phyloP scores from a whole-genome alignment of 2,113 vertebrate genomes.

The Hippocampus guttulatus region DNA sequence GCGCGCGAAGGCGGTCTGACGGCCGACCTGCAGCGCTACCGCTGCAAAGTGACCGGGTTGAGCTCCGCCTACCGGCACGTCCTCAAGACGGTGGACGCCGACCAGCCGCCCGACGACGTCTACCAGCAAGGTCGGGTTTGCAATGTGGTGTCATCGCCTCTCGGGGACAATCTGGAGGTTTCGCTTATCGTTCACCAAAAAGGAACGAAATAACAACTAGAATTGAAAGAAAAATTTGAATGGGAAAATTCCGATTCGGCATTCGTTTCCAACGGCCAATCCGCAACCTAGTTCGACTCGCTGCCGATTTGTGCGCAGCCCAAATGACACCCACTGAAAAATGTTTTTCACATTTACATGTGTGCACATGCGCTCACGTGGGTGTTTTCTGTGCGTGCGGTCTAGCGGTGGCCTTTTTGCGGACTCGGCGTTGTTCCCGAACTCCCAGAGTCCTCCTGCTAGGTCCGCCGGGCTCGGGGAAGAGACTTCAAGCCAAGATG shows the following conservation, averaged over 20 bases:
- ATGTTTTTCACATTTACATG: too few species aligned
- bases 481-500: conserved; percentile 81
- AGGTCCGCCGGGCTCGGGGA: conserved; percentile 85
- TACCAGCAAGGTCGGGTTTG: conserved; percentile 77
- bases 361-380: background rate
- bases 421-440: conserved; percentile 66
- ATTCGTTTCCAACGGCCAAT: too few species aligned
- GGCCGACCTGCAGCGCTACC: conserved; percentile 68
- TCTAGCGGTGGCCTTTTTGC: conserved; percentile 77
- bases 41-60: conserved; percentile 71
- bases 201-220: too few species aligned
- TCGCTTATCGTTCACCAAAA: too few species aligned
- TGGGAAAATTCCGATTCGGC: too few species aligned
- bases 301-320: too few species aligned
- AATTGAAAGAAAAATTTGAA: too few species aligned
- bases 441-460: conserved; percentile 82
- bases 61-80: conserved; percentile 69
- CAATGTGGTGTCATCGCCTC: too few species aligned
- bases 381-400: conserved; percentile 9
- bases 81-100: conserved; percentile 75
- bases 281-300: too few species aligned
- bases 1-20: conserved; percentile 64
- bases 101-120: conserved; percentile 83
- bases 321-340: too few species aligned
- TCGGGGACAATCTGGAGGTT: too few species aligned